Evolutionary conservation across 2,797 vertebrate species (phyloP), one percentile per base, ranked within the genome.

Genomic region (Thripadectes ignobilis): DNA sequence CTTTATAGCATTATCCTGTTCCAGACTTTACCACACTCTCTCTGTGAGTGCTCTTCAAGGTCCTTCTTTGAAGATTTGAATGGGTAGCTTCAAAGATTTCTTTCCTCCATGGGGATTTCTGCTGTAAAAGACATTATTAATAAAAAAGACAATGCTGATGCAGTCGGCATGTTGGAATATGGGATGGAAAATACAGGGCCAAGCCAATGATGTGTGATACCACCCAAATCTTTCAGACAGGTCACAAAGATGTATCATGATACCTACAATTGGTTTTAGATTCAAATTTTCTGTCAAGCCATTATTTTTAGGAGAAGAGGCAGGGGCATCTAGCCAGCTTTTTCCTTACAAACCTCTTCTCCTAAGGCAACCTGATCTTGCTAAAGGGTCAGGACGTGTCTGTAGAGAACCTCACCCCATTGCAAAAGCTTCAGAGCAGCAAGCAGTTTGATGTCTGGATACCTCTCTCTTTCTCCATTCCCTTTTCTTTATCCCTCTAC

Each of bases 11-110:
- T 77, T 88, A 80, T 83, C 43, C n/a, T 58, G 9, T 43, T 71
- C 75, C 73, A 75, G 27, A 72, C 78, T 80, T 93, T 72, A 65
- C 38, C 78, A 85, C 85, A 83, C 20, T 39, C 51, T 87, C n/a
- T 45, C 49, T 49, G 3, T 43, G 73, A 78, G 41, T 62, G 67
- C 59, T 74, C 67, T 90, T 90, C 62, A 80, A 85, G 76, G 76
- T 95, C 83, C 46, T 82, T 67, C 87, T 95, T 88, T 93, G 94
- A 95, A 93, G 76, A 88, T 89, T 89, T 62, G 62, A 88, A 75
- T 78, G 85, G 17, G 24, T 72, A 61, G 72, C 69, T 94, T 92
- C 87, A 81, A 83, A 94, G 81, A 75, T 78, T 93, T 83, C 34
- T 59, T 71, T 79, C 34, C 43, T 66, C 75, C 43, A 34, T 3